Evolutionary conservation across 2,113 vertebrate genomes (phyloP).

Genomic region (Cephalopterus ornatus): DNA sequence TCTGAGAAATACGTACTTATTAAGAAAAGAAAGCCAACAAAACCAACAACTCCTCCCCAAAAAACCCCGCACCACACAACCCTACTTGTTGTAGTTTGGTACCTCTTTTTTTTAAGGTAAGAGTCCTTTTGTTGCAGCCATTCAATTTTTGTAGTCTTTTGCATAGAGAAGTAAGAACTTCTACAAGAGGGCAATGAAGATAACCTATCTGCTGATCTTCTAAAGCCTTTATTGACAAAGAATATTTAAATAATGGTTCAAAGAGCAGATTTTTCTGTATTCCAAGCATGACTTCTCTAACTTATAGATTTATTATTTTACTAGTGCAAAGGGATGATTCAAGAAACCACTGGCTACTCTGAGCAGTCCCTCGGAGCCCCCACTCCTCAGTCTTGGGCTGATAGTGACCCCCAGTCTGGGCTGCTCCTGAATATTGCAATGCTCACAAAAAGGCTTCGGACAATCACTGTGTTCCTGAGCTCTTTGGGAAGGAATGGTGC

Average conservation of each 20-base stretch:
- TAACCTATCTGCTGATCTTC: not conserved
- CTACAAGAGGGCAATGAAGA: not conserved
- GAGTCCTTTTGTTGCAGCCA: not conserved
- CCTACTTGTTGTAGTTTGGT: not conserved
- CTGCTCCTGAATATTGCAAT: not conserved
- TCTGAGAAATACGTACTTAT: not conserved
- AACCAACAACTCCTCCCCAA: too few relatives aligned
- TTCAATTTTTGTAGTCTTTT: not conserved
- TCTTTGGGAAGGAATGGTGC: not conserved
- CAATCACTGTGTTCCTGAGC: not conserved
- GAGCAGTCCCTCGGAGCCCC: not conserved
- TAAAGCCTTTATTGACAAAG: not conserved
- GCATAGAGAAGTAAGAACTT: not conserved
- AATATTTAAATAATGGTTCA: not conserved
- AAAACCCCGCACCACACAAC: not conserved
- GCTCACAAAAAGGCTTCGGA: not conserved
- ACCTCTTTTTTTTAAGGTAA: not conserved
- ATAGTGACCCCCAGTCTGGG: not conserved
- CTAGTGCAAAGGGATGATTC: not conserved
- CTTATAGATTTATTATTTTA: not conserved
- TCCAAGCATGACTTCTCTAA: not conserved
- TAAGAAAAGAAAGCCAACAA: not conserved
- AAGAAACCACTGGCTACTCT: not conserved
- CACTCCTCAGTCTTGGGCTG: not conserved
- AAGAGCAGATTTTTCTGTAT: not conserved